Evolutionary conservation across 1,140 invertebrate genomes (phyloP).

Genomic region (Neuroterus valhalla): DNA sequence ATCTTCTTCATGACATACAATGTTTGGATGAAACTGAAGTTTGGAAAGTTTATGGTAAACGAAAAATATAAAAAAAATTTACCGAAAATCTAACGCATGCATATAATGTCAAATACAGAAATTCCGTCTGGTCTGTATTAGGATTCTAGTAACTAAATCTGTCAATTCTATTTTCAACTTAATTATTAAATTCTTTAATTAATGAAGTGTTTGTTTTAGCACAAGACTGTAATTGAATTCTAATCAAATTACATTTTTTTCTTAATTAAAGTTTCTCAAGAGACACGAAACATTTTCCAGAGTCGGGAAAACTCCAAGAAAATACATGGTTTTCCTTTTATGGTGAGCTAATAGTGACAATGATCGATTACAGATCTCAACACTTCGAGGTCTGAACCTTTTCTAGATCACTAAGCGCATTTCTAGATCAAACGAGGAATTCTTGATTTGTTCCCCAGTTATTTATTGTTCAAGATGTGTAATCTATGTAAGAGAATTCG

Average conservation of each 20-base stretch:
- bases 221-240: neutral
- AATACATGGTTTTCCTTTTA: neutral
- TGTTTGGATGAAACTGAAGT: too few species aligned
- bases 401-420: neutral
- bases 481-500: too few species aligned
- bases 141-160: neutral
- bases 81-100: too few species aligned
- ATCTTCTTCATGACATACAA: too few species aligned
- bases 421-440: neutral
- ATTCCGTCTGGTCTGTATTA: too few species aligned
- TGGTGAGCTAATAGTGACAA: conserved; percentile 11
- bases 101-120: too few species aligned
- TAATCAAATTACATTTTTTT: neutral
- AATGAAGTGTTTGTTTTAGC: neutral
- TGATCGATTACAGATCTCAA: neutral
- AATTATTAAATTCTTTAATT: neutral
- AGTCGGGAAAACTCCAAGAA: neutral
- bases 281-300: neutral
- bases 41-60: too few species aligned
- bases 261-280: neutral
- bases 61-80: too few species aligned
- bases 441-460: neutral
- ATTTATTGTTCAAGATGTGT: neutral
- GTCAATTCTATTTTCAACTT: neutral
- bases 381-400: neutral